Evolutionary conservation across 2,888 invertebrate genomes (phyloP).

Genomic region (Plemyria rubiginata): DNA sequence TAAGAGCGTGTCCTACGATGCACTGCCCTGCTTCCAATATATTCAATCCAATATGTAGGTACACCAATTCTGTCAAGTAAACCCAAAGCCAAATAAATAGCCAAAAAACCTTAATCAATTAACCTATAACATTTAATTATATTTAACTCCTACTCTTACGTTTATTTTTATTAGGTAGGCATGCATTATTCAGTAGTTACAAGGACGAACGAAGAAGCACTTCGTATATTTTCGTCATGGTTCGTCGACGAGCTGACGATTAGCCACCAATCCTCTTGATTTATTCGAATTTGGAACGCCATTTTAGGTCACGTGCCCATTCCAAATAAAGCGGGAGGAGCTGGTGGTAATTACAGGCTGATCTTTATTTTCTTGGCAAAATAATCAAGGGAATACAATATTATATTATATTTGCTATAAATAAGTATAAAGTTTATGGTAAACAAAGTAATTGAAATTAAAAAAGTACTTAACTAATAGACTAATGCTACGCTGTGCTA

Average conservation of each 20-base stretch:
- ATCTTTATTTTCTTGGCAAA: conserved; percentile 23
- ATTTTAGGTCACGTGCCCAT: conserved; percentile 74
- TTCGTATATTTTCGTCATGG: conserved; percentile 39
- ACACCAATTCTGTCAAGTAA: no score
- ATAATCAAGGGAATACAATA: neutral
- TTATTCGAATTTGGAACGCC: conserved; percentile 76
- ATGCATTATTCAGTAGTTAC: no score
- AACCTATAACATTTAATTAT: no score
- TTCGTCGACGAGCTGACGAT: conserved; percentile 58
- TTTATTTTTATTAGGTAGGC: no score
- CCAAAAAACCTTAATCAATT: no score
- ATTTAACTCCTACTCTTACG: no score
- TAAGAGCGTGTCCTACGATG: no score
- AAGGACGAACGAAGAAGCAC: neutral
- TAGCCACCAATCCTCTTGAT: conserved; percentile 77
- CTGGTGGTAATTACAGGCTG: conserved; percentile 51
- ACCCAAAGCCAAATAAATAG: no score
- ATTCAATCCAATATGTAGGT: no score
- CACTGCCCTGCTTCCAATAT: no score
- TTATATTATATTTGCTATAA: neutral
- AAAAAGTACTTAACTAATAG: neutral
- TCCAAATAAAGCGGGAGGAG: conserved; percentile 62
- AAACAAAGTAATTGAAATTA: neutral
- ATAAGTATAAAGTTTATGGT: neutral
- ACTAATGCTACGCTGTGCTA: conserved; percentile 20